phyloP scores from a whole-genome alignment of 92 coral and sea anemone species.

The Micromussa lordhowensis region DNA sequence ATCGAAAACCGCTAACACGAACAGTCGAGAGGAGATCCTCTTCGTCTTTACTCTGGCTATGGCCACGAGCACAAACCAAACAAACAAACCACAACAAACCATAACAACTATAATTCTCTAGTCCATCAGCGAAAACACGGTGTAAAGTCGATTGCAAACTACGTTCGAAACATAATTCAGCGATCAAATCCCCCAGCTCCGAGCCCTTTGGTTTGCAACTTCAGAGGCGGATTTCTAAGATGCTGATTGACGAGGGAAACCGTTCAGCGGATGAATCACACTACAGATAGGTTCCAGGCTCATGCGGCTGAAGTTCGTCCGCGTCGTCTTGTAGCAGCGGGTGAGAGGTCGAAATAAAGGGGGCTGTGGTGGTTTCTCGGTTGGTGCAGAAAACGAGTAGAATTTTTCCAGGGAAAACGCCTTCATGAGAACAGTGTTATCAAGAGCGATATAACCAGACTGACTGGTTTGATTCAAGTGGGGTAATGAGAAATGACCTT shows the following conservation, averaged over 20 bases:
- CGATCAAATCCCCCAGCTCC: neutral
- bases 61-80: neutral
- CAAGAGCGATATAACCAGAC: constrained; percentile 4
- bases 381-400: constrained; percentile 36
- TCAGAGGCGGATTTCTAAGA: neutral
- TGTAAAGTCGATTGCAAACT: neutral
- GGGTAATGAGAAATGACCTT: neutral
- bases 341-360: neutral
- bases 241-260: neutral
- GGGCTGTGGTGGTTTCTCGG: neutral
- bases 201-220: neutral
- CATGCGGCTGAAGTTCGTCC: constrained; percentile 49
- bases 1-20: too few species aligned
- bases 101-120: neutral
- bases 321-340: constrained; percentile 44
- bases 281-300: constrained; percentile 50
- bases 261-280: constrained; percentile 36
- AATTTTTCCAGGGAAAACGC: constrained; percentile 30
- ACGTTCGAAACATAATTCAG: neutral
- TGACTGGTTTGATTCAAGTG: neutral
- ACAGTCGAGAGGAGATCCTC: too few species aligned
- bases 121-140: neutral
- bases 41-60: too few species aligned
- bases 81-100: too few species aligned
- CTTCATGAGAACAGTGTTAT: constrained; percentile 5